Evolutionary conservation across 2,113 vertebrate genomes (phyloP).

Genomic region (Parotia lawesii): DNA sequence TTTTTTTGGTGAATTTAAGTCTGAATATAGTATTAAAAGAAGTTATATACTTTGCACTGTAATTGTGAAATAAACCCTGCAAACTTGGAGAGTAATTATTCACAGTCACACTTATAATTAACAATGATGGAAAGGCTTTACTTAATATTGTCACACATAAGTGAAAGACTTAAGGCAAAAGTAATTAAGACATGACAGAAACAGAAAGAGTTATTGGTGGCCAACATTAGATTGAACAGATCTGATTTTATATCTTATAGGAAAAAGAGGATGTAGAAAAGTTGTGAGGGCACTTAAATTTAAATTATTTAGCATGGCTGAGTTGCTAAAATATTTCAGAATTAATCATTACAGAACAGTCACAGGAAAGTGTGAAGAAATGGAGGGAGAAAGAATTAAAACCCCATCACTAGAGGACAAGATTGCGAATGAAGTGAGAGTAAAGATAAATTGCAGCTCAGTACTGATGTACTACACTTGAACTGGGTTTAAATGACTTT

Average conservation of each 20-base stretch:
- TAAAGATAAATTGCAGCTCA: background rate
- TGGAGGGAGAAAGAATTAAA: background rate
- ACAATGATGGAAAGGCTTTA: slow-evolving; percentile 24
- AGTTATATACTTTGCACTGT: background rate
- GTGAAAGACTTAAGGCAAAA: slow-evolving; percentile 21
- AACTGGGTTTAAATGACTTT: background rate
- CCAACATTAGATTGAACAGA: background rate
- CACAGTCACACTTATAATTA: slow-evolving; percentile 50
- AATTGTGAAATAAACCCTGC: slow-evolving; percentile 6
- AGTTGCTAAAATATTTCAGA: slow-evolving; percentile 31
- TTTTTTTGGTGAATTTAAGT: background rate
- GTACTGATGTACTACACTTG: background rate
- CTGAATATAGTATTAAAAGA: background rate
- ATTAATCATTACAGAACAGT: background rate
- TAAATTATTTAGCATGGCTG: slow-evolving; percentile 1
- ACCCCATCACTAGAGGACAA: background rate
- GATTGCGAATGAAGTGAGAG: background rate
- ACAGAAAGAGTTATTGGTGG: slow-evolving; percentile 9
- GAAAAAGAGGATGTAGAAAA: background rate
- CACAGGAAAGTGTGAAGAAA: background rate
- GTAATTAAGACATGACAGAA: slow-evolving; percentile 41
- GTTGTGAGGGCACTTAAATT: background rate
- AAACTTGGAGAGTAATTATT: slow-evolving; percentile 46
- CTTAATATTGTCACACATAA: slow-evolving; percentile 35
- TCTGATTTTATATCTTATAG: background rate